These are phyloP conservation scores for Empidonax alnorum DNA, from an alignment of 2,113 vertebrate species.

Conservation along the genomic window DNA sequence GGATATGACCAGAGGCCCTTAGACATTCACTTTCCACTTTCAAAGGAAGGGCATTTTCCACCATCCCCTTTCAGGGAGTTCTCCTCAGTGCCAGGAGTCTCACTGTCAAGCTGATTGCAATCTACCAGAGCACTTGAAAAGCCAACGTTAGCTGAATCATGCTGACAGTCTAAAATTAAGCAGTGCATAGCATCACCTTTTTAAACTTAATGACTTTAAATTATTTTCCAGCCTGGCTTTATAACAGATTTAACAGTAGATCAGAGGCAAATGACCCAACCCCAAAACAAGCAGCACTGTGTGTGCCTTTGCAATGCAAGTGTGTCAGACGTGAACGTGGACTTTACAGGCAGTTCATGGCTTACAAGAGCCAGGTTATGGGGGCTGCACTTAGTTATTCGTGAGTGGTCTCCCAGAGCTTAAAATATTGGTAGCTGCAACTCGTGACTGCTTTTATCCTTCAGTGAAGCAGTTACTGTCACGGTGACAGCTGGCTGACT, in stretches of 20 bases:
- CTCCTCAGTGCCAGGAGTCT: not conserved
- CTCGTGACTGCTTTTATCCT: not conserved
- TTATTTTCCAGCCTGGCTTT: slow-evolving; percentile 23
- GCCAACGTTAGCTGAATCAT: slow-evolving; percentile 20
- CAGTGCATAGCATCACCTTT: not conserved
- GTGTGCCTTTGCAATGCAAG: slow-evolving; percentile 7
- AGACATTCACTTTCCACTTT: not conserved
- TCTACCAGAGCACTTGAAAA: not conserved
- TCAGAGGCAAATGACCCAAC: slow-evolving; percentile 34
- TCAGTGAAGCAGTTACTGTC: not conserved
- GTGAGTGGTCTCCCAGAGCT: not conserved
- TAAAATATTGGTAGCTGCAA: not conserved
- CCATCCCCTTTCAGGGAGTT: not conserved
- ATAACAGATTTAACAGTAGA: slow-evolving; percentile 13
- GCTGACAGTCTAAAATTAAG: slow-evolving; percentile 33
- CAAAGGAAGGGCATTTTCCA: not conserved
- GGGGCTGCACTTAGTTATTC: not conserved
- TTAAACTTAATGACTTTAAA: not conserved
- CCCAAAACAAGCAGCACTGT: not conserved
- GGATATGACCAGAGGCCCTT: not conserved
- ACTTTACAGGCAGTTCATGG: not conserved
- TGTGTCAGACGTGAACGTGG: not conserved
- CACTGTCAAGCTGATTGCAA: not conserved
- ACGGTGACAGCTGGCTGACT: not conserved
- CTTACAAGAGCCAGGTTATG: not conserved